These are phyloP conservation scores for Drosophila infuscata DNA, from an alignment of 2,888 invertebrate genomes.

Conservation along the genomic window DNA sequence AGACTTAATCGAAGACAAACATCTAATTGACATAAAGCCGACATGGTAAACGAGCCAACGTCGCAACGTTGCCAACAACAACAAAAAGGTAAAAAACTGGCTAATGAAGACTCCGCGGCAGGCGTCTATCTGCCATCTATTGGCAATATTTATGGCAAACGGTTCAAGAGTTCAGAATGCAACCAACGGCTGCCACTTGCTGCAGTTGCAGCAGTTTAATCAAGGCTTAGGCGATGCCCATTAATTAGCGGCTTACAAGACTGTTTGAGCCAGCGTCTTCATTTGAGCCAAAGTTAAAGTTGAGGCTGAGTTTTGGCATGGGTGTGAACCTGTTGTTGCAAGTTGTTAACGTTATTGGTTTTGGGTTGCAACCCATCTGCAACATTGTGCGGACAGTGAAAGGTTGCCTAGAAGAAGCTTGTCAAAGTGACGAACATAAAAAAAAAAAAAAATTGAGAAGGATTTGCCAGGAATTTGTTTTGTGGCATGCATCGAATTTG, in stretches of 20 bases:
- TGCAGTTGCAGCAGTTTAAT: conserved; percentile 65
- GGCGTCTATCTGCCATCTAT: conserved; percentile 71
- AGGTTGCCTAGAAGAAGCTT: conserved; percentile 46
- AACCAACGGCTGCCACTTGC: conserved; percentile 43
- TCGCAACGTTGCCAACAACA: conserved; percentile 25
- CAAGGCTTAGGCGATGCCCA: conserved; percentile 63
- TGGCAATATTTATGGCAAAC: conserved; percentile 72
- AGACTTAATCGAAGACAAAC: conserved; percentile 75
- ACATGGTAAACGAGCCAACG: conserved; percentile 66
- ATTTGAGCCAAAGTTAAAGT: conserved; percentile 18
- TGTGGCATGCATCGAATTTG: background rate
- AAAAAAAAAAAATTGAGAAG: background rate
- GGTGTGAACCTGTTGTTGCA: conserved; percentile 58
- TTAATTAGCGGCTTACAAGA: conserved; percentile 73
- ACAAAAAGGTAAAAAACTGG: conserved; percentile 23
- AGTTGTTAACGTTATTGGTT: conserved; percentile 14
- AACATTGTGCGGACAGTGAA: conserved; percentile 51
- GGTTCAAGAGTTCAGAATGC: conserved; percentile 73
- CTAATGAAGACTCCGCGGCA: conserved; percentile 27
- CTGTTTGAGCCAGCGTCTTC: conserved; percentile 37
- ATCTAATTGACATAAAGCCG: conserved; percentile 79
- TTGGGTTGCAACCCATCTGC: conserved; percentile 18
- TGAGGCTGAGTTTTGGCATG: conserved; percentile 21
- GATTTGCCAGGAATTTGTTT: background rate
- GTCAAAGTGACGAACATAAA: conserved; percentile 44